Conservation (phyloP, 1,140 invertebrate genomes). For the Caerostris extrusa region DNA sequence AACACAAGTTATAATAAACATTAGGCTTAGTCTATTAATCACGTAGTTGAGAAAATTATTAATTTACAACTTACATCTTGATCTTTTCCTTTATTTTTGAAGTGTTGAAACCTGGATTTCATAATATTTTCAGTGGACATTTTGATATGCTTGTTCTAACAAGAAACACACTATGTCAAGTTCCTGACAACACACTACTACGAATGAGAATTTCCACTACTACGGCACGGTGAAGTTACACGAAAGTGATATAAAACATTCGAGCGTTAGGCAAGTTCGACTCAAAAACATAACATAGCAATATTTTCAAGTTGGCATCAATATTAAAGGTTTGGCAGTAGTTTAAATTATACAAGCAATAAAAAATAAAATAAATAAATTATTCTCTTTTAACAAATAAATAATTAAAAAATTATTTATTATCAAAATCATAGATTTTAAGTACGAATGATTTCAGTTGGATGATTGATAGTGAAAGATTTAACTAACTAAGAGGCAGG, state of each 20-base stretch:
- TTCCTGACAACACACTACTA: not conserved
- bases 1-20: constrained; percentile 1
- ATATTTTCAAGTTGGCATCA: not conserved
- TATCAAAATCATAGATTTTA: too few relatives aligned
- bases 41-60: not conserved
- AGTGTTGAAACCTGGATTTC: constrained; percentile 77
- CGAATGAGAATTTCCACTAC: not conserved
- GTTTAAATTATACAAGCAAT: not conserved
- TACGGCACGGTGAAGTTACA: not conserved
- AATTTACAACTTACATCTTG: constrained; percentile 80
- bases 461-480: too few relatives aligned
- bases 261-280: not conserved
- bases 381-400: too few relatives aligned
- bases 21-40: constrained; percentile 50
- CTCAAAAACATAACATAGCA: not conserved
- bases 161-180: not conserved
- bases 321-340: not conserved
- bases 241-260: not conserved
- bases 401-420: too few relatives aligned
- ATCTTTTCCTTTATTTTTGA: constrained; percentile 79
- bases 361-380: not conserved
- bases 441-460: too few relatives aligned
- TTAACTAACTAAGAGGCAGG: too few relatives aligned
- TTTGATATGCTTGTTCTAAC: constrained; percentile 21
- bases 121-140: constrained; percentile 62